These are phyloP conservation scores for Phaenicophaeus curvirostris DNA, from an alignment of 2,797 vertebrate genomes.

Conservation along the genomic window DNA sequence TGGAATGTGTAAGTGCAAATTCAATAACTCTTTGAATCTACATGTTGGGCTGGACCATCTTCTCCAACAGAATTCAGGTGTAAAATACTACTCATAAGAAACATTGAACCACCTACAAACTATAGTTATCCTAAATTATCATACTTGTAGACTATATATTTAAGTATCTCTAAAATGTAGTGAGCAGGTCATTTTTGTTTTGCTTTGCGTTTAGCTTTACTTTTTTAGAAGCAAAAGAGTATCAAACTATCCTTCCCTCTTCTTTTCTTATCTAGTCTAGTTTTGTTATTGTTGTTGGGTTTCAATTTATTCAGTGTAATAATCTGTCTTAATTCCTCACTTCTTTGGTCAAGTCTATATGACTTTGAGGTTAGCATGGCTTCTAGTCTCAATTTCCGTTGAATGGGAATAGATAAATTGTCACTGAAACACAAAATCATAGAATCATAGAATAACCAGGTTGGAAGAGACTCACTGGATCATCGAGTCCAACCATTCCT, in stretches of 20 bases:
- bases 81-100: neutral
- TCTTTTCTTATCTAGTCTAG: neutral
- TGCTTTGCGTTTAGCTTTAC: neutral
- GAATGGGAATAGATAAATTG: neutral
- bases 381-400: neutral
- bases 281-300: too few relatives aligned
- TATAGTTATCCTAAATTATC: neutral
- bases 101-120: neutral
- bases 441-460: too few relatives aligned
- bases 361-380: neutral
- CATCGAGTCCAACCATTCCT: too few relatives aligned
- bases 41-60: neutral
- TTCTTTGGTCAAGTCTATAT: neutral
- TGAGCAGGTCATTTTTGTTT: neutral
- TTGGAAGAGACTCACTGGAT: too few relatives aligned
- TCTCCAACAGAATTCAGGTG: neutral
- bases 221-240: neutral
- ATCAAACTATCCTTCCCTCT: neutral
- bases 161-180: neutral
- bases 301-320: neutral
- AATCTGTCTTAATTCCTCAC: neutral
- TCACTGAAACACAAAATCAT: neutral
- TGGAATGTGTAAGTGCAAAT: neutral
- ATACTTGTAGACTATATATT: neutral
- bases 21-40: neutral